These are phyloP conservation scores for Monochamus alternatus DNA, from an alignment of 2,888 invertebrate genomes.

Conservation along the genomic window DNA sequence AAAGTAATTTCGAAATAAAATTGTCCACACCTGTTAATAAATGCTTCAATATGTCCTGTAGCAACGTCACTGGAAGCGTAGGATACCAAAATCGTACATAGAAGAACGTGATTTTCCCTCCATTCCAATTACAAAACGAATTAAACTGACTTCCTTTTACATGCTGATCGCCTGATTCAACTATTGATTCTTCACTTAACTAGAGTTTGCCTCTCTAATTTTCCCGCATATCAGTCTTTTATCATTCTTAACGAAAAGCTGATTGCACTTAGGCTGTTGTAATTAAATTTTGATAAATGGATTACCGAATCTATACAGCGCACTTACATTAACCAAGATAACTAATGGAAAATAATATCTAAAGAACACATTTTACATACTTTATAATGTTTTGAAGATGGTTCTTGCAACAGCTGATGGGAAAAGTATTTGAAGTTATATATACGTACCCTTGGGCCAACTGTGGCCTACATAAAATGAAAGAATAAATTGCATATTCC, in stretches of 20 bases:
- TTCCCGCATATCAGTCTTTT: slow-evolving; percentile 16
- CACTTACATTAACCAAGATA: neutral
- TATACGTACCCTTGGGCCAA: no score
- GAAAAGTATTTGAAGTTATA: no score
- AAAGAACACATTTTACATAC: neutral
- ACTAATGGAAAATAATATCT: neutral
- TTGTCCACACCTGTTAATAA: neutral
- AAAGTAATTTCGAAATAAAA: no score
- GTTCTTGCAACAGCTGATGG: no score
- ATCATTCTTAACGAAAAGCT: neutral
- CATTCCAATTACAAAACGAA: slow-evolving; percentile 20
- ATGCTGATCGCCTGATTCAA: slow-evolving; percentile 6
- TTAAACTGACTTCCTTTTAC: slow-evolving; percentile 25
- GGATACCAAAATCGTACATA: neutral
- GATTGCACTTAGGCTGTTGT: slow-evolving; percentile 14
- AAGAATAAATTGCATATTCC: no score
- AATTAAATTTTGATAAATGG: slow-evolving; percentile 20
- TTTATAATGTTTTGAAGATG: no score
- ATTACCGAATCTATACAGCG: neutral
- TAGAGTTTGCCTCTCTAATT: slow-evolving; percentile 16
- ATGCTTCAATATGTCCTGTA: neutral
- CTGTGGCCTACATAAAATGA: no score
- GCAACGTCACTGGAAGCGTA: neutral
- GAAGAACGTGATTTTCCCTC: slow-evolving; percentile 5
- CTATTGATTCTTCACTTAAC: slow-evolving; percentile 23